phyloP scores from a whole-genome alignment of 1,140 invertebrate species.

The Globodera ellingtonae region DNA sequence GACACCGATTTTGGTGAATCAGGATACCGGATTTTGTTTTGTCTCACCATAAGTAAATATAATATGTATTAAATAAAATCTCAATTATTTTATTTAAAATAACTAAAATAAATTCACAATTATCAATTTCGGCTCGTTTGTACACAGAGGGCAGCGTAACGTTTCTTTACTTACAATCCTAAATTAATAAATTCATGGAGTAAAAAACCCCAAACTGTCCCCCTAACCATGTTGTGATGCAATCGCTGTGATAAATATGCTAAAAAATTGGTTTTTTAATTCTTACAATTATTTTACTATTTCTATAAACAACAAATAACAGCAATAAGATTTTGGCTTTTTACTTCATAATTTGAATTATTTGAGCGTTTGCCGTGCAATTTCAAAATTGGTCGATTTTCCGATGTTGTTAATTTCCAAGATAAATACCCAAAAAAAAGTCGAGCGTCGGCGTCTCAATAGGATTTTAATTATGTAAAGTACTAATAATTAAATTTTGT shows the following conservation, averaged over 20 bases:
- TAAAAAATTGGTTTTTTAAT: neutral
- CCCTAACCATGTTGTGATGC: neutral
- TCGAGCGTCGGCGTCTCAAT: too few relatives aligned
- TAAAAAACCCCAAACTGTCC: neutral
- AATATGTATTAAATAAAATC: too few relatives aligned
- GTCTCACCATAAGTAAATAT: too few relatives aligned
- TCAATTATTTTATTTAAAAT: too few relatives aligned
- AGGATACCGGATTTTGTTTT: too few relatives aligned
- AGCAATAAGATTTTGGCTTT: neutral
- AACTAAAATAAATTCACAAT: neutral
- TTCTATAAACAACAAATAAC: too few relatives aligned
- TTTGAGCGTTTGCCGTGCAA: neutral
- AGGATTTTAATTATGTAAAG: too few relatives aligned
- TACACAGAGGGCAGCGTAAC: neutral
- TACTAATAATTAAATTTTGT: too few relatives aligned
- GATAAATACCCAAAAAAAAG: too few relatives aligned
- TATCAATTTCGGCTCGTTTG: neutral
- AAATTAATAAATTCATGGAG: neutral
- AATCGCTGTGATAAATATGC: neutral
- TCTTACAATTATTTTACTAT: too few relatives aligned
- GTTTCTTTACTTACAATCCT: neutral
- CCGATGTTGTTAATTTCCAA: neutral
- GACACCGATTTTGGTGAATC: too few relatives aligned
- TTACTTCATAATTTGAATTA: neutral
- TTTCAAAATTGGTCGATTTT: neutral